A percentile compares a stretch with the other conserved stretches of the same genome.
Evolutionary conservation across 2,797 vertebrate genomes (phyloP).

Genomic region (Paguma larvata): DNA sequence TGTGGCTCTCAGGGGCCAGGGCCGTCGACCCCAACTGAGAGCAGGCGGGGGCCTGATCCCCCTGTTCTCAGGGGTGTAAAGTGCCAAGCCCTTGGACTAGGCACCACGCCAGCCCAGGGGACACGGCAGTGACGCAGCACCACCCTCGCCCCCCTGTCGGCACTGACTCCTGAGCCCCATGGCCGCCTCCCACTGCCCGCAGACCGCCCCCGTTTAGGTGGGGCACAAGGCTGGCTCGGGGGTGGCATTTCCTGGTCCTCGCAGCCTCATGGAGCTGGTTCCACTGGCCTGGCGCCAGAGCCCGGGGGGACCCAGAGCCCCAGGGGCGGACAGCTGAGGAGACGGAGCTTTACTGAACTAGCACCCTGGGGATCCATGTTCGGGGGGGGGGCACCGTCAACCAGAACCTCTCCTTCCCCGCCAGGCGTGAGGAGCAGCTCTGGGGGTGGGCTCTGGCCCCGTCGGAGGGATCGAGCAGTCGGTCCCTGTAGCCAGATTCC

Average conservation of each 20-base stretch:
- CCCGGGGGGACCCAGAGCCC: not conserved
- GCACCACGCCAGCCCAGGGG: not conserved
- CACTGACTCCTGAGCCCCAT: not conserved
- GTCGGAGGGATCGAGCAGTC: fast-evolving
- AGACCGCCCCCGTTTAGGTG: not conserved
- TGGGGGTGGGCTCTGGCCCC: not conserved
- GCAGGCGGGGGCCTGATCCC: not conserved
- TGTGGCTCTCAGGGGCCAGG: not conserved
- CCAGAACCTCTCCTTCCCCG: fast-evolving
- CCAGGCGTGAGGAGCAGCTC: not conserved
- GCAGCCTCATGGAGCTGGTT: not conserved
- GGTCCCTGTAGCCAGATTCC: not conserved
- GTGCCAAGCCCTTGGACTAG: not conserved
- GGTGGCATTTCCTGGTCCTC: not conserved
- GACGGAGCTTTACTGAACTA: not conserved
- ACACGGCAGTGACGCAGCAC: not conserved
- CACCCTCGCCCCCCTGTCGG: not conserved
- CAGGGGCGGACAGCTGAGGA: fast-evolving
- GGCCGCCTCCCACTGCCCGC: not conserved
- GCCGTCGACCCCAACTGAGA: not conserved
- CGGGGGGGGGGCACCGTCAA: not conserved
- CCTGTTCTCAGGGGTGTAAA: not conserved
- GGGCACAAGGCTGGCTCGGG: not conserved
- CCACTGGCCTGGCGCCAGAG: not conserved
- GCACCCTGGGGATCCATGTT: no score